phyloP scores from a whole-genome alignment of 2,888 invertebrate genomes.

The Drosophila pseudotakahashii region DNA sequence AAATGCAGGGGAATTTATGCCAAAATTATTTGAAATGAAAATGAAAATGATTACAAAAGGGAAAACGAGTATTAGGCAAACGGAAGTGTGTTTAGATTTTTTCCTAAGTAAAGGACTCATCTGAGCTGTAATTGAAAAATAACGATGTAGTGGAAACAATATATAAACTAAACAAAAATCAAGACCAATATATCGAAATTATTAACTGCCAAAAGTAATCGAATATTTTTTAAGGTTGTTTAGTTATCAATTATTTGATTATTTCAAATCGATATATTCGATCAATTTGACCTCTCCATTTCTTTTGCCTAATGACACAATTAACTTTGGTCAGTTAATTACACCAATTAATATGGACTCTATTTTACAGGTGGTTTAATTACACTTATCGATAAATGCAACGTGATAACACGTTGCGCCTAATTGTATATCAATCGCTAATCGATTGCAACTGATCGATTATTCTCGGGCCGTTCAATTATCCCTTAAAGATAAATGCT shows the following conservation, averaged over 20 bases:
- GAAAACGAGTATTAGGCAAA: not conserved
- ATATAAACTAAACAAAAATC: no score
- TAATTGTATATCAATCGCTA: not conserved
- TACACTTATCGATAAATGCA: not conserved
- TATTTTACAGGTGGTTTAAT: not conserved
- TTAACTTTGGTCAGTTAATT: not conserved
- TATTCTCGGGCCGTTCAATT: slow-evolving; percentile 2
- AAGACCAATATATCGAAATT: no score
- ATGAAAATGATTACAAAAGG: not conserved
- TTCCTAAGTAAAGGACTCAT: no score
- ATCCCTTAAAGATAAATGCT: not conserved
- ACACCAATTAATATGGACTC: not conserved
- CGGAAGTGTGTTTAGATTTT: not conserved
- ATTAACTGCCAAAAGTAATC: no score
- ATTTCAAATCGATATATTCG: no score
- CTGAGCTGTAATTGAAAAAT: no score
- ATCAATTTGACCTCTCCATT: no score
- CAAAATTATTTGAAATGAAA: not conserved
- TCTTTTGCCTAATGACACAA: no score
- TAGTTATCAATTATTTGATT: no score
- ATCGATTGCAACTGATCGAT: not conserved
- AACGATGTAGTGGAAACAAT: no score
- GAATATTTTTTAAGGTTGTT: no score
- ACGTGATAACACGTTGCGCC: not conserved
- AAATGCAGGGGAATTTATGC: not conserved